Percentiles rank a stretch among this genome's conserved stretches.
phyloP scores from a whole-genome alignment of 2,797 vertebrate species.

The Echiichthys vipera region DNA sequence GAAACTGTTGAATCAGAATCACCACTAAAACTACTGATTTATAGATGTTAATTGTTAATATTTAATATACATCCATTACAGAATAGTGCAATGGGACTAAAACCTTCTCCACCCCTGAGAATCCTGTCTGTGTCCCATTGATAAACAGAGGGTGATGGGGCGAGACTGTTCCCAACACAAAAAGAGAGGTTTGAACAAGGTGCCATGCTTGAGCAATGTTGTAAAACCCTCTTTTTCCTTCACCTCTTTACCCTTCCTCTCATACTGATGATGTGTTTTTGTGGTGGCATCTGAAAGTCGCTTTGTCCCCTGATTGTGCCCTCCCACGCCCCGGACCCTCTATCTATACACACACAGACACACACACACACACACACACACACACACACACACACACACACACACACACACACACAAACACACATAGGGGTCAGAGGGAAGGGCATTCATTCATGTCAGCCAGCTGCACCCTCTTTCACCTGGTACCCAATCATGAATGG shows the following conservation, averaged over 20 bases:
- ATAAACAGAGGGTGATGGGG: slow-evolving; percentile 59
- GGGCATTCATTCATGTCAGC: slow-evolving; percentile 74
- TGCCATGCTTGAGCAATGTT: slow-evolving; percentile 72
- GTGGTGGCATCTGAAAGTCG: slow-evolving; percentile 75
- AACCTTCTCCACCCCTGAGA: slow-evolving; percentile 24
- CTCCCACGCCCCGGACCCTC: slow-evolving; percentile 49
- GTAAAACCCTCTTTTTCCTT: slow-evolving; percentile 57
- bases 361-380: slow-evolving; percentile 22
- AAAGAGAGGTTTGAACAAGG: slow-evolving; percentile 56
- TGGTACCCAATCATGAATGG: slow-evolving; percentile 71
- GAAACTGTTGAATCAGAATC: not conserved
- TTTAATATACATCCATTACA: slow-evolving; percentile 11
- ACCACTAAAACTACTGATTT: not conserved
- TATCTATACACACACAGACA: slow-evolving; percentile 33
- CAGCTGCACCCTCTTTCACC: slow-evolving; percentile 83
- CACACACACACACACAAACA: slow-evolving; percentile 38
- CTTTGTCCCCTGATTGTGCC: slow-evolving; percentile 69
- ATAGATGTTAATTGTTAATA: not conserved
- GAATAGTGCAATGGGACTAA: not conserved
- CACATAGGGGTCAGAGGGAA: slow-evolving; percentile 54
- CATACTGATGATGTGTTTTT: slow-evolving; percentile 63
- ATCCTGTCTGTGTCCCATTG: slow-evolving; percentile 48
- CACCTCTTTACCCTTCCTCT: slow-evolving; percentile 68
- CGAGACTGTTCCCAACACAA: slow-evolving; percentile 83
- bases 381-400: not conserved